These are phyloP conservation scores for Drosophila rubida DNA, from an alignment of 2,888 invertebrate species.

Conservation along the genomic window DNA sequence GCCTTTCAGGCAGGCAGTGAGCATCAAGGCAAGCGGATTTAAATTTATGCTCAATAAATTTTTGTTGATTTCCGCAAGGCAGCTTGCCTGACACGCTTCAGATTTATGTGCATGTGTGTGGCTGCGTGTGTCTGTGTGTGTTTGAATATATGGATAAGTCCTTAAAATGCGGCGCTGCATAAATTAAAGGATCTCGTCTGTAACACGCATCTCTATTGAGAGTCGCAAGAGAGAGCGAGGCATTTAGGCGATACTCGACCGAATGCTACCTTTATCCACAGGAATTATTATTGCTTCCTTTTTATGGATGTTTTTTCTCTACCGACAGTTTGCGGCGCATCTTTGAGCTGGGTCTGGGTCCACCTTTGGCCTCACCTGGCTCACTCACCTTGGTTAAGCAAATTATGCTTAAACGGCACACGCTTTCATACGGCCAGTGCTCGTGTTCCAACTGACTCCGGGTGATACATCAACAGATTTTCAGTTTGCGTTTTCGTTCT, in stretches of 20 bases:
- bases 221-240: not conserved
- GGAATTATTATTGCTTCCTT: conserved; percentile 64
- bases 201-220: not conserved
- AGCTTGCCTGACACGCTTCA: conserved; percentile 15
- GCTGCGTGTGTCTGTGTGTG: not conserved
- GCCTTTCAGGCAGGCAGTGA: conserved; percentile 36
- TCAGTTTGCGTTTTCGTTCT: conserved; percentile 30
- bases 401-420: conserved; percentile 74
- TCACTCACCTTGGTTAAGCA: conserved; percentile 47
- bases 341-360: conserved; percentile 16
- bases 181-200: conserved; percentile 56
- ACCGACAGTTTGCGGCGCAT: conserved; percentile 34
- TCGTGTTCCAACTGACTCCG: conserved; percentile 20
- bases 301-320: conserved; percentile 56
- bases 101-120: conserved; percentile 4
- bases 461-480: conserved; percentile 68
- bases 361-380: conserved; percentile 14
- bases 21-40: conserved; percentile 62
- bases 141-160: conserved; percentile 32
- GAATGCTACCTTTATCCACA: conserved; percentile 56
- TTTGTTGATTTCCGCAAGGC: conserved; percentile 74
- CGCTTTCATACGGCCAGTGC: conserved; percentile 39
- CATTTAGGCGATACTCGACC: conserved; percentile 4
- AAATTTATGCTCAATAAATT: conserved; percentile 82
- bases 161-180: conserved; percentile 71